phyloP scores from a whole-genome alignment of 1,140 invertebrate species.

The Hylaeus anthracinus region DNA sequence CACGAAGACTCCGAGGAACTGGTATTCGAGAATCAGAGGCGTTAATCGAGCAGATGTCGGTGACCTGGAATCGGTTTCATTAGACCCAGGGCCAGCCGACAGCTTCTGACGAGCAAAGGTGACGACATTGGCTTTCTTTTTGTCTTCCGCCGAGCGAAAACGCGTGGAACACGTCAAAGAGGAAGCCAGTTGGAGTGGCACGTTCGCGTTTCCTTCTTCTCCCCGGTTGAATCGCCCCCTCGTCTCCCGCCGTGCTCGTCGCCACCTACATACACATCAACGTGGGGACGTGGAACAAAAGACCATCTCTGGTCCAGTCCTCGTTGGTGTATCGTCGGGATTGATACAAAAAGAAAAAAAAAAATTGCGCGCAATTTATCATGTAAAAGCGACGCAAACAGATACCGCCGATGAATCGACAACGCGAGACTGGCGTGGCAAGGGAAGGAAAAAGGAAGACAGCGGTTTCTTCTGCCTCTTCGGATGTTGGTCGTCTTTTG shows the following conservation, averaged over 20 bases:
- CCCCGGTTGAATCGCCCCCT: background rate
- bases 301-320: constrained; percentile 11
- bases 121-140: background rate
- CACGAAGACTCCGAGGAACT: background rate
- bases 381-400: constrained; percentile 46
- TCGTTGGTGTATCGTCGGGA: constrained; percentile 25
- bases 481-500: constrained; percentile 26
- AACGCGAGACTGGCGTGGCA: background rate
- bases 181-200: background rate
- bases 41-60: background rate
- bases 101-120: background rate
- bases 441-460: background rate
- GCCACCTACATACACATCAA: constrained; percentile 44
- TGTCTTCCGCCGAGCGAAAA: background rate
- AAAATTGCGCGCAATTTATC: constrained; percentile 61
- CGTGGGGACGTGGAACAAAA: constrained; percentile 47
- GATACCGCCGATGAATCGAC: constrained; percentile 39
- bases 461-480: constrained; percentile 17
- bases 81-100: background rate
- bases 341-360: constrained; percentile 44
- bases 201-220: constrained; percentile 2
- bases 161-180: background rate
- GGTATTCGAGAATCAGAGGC: background rate
- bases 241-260: background rate
- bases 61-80: constrained; percentile 5